phyloP scores from a whole-genome alignment of 2,888 invertebrate species.

The Dichetophora obliterata region DNA sequence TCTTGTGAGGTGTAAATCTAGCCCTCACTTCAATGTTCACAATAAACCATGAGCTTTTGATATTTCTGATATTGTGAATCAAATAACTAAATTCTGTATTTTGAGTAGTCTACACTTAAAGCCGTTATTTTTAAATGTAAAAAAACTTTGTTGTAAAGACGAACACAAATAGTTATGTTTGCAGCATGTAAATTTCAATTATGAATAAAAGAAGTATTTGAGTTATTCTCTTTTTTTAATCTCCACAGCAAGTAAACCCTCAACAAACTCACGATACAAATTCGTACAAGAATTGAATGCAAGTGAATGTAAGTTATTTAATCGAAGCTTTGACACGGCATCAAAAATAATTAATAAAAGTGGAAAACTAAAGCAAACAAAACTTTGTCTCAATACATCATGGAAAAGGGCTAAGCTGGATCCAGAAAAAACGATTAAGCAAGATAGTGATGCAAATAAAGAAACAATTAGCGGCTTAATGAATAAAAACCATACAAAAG shows the following conservation, averaged over 20 bases:
- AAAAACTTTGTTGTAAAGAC: slow-evolving; percentile 10
- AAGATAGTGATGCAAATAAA: neutral
- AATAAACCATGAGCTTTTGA: too few species aligned
- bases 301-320: slow-evolving; percentile 43
- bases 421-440: slow-evolving; percentile 13
- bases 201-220: neutral
- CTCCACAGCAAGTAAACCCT: slow-evolving; percentile 32
- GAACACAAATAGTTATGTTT: slow-evolving; percentile 47
- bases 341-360: slow-evolving; percentile 51
- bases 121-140: slow-evolving; percentile 30
- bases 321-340: slow-evolving; percentile 55
- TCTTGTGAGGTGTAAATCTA: too few species aligned
- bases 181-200: slow-evolving; percentile 46
- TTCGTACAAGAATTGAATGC: slow-evolving; percentile 42
- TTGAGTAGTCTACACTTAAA: neutral
- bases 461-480: neutral
- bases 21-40: too few species aligned
- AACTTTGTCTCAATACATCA: slow-evolving; percentile 50
- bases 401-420: slow-evolving; percentile 40
- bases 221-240: slow-evolving; percentile 20
- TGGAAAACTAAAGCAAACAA: slow-evolving; percentile 57
- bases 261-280: slow-evolving; percentile 46
- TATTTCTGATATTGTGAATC: too few species aligned
- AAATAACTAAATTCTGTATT: too few species aligned
- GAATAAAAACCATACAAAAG: slow-evolving; percentile 46